Evolutionary conservation across 2,113 vertebrate genomes (phyloP).

Genomic region (Chrysemys picta): DNA sequence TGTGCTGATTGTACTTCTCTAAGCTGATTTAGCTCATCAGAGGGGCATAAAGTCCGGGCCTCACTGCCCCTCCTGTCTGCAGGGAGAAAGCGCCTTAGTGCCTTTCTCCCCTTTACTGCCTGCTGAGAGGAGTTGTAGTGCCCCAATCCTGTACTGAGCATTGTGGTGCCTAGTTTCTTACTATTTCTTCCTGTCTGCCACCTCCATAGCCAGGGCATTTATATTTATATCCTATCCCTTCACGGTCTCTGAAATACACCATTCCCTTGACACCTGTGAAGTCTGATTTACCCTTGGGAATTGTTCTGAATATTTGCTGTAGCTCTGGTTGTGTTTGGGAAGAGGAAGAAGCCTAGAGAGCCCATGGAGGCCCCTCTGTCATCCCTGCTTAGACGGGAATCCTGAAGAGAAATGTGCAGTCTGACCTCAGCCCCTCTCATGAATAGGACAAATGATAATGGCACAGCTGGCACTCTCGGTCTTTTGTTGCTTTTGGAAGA

Average conservation of each 20-base stretch:
- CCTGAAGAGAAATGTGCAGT: neutral
- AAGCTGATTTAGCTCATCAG: neutral
- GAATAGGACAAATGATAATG: neutral
- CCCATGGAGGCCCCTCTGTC: neutral
- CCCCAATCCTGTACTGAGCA: neutral
- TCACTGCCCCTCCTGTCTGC: neutral
- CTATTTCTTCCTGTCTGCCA: neutral
- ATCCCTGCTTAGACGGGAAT: neutral
- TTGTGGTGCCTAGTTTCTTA: neutral
- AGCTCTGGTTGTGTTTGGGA: constrained; percentile 5
- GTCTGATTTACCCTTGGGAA: neutral
- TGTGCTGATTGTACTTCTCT: neutral
- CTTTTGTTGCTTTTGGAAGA: no score
- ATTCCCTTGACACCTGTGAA: neutral
- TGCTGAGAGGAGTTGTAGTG: neutral
- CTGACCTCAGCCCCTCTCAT: neutral
- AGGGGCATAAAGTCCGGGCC: neutral
- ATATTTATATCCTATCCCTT: neutral
- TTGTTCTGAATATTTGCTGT: neutral
- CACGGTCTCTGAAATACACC: neutral
- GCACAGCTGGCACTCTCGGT: neutral
- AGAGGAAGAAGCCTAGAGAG: neutral
- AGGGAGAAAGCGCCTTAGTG: neutral
- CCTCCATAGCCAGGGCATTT: neutral
- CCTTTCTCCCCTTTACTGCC: neutral